Evolutionary conservation across 1,140 invertebrate species (phyloP).

Genomic region (Batillaria attramentaria): DNA sequence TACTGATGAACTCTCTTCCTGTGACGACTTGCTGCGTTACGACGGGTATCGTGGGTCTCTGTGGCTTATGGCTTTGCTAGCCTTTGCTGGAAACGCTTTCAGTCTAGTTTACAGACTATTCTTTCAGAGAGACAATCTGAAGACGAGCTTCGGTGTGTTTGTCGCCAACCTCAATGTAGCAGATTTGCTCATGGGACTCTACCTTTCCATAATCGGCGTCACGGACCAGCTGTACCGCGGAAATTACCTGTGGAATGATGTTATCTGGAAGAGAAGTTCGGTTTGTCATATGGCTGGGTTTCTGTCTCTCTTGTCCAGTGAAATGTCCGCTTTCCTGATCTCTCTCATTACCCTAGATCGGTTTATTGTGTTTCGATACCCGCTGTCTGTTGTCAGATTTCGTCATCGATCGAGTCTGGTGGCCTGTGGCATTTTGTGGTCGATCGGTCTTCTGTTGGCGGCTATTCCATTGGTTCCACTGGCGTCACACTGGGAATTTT

Average conservation of each 20-base stretch:
- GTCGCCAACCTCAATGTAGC: conserved; percentile 47
- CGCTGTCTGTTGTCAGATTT: conserved; percentile 38
- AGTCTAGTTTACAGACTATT: conserved; percentile 36
- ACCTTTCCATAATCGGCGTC: conserved; percentile 53
- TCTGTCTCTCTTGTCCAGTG: conserved; percentile 49
- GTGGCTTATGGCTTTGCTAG: conserved; percentile 38
- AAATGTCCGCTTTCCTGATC: conserved; percentile 51
- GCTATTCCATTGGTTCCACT: conserved; percentile 8
- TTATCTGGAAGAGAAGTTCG: conserved; percentile 39
- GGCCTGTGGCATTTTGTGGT: conserved; percentile 27
- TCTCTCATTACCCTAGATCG: conserved; percentile 52
- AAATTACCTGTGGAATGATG: conserved; percentile 45
- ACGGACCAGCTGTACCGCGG: conserved; percentile 49
- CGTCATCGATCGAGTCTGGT: conserved; percentile 16
- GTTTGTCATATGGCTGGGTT: conserved; percentile 57
- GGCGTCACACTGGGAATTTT: conserved; percentile 25
- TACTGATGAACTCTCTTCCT: background rate
- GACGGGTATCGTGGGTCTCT: conserved; percentile 28
- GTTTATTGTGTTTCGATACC: conserved; percentile 47
- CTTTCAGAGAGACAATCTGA: background rate
- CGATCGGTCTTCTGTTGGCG: conserved; percentile 29
- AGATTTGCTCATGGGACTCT: conserved; percentile 60
- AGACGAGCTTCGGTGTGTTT: conserved; percentile 2
- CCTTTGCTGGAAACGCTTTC: conserved; percentile 44
- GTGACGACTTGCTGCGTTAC: conserved; percentile 10